A percentile compares a stretch with the other conserved stretches of the same genome.
Evolutionary conservation across 2,113 vertebrate genomes (phyloP).

Genomic region (Abramis brama): DNA sequence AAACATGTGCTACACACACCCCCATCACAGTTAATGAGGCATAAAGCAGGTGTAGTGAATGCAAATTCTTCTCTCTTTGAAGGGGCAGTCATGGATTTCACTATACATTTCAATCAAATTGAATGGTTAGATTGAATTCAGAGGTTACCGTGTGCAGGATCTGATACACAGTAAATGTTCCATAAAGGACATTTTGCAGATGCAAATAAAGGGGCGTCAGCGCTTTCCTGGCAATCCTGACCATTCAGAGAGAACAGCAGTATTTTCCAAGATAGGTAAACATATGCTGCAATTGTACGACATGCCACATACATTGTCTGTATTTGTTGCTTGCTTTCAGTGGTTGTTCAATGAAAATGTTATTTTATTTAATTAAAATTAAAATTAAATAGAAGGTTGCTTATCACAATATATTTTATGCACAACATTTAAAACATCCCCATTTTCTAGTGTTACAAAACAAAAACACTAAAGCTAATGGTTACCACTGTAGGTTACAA

Average conservation of each 20-base stretch:
- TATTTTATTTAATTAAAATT: background rate
- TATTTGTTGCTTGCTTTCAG: background rate
- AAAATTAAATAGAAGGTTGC: background rate
- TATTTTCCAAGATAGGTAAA: background rate
- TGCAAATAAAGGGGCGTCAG: slow-evolving; percentile 17
- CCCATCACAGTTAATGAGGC: background rate
- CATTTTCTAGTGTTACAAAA: background rate
- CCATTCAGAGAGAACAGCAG: background rate
- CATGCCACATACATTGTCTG: background rate
- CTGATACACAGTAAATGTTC: slow-evolving; percentile 20
- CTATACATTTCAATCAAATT: slow-evolving; percentile 7
- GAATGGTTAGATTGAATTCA: slow-evolving; percentile 9
- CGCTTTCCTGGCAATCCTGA: background rate
- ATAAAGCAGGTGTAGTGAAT: slow-evolving; percentile 3
- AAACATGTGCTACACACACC: background rate
- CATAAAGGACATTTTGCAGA: slow-evolving; percentile 12
- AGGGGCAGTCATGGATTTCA: background rate
- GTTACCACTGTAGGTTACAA: background rate
- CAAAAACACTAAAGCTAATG: background rate
- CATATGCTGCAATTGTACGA: background rate
- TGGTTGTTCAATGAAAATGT: background rate
- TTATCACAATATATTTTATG: background rate
- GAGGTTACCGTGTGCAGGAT: background rate
- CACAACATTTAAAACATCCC: background rate
- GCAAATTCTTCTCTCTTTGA: slow-evolving; percentile 18